Evolutionary conservation across 1,140 invertebrate species (phyloP).

Genomic region (Drosophila pectinifera): DNA sequence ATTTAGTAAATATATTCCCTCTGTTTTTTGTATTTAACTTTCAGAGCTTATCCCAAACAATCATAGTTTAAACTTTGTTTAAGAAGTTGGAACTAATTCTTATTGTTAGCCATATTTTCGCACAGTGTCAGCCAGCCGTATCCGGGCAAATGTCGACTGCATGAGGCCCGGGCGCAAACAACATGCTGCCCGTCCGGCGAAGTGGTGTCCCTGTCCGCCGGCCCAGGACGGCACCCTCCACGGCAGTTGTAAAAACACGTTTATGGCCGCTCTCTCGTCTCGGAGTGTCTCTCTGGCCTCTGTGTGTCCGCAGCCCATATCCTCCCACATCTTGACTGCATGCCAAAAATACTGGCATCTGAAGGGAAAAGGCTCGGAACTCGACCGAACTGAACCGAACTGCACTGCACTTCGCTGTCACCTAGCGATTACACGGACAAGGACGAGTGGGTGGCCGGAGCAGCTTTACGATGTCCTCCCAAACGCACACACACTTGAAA

Average conservation of each 20-base stretch:
- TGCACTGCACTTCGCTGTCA: conserved; percentile 54
- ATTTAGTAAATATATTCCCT: too few relatives aligned
- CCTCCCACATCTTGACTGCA: conserved; percentile 60
- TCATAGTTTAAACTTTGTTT: background rate
- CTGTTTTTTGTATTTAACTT: too few relatives aligned
- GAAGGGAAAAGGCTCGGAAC: conserved; percentile 35
- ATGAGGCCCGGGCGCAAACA: conserved; percentile 58
- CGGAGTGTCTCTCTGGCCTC: conserved; percentile 18
- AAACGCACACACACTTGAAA: conserved; percentile 11
- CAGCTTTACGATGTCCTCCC: conserved; percentile 75
- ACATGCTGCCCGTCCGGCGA: conserved; percentile 62
- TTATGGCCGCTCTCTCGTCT: conserved; percentile 49
- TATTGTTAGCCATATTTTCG: too few relatives aligned
- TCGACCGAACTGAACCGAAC: conserved; percentile 32
- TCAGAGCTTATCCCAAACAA: too few relatives aligned
- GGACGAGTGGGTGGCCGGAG: conserved; percentile 41
- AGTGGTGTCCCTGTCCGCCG: conserved; percentile 34
- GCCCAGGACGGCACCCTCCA: background rate
- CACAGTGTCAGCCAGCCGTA: conserved; percentile 20
- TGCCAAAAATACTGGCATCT: conserved; percentile 69
- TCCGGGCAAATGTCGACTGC: conserved; percentile 73
- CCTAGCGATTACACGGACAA: conserved; percentile 28
- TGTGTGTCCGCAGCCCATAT: conserved; percentile 22
- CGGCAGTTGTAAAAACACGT: conserved; percentile 75
- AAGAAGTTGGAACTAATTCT: too few relatives aligned